Evolutionary conservation across 2,797 vertebrate species (phyloP).

Genomic region (Neoniphon sammara): DNA sequence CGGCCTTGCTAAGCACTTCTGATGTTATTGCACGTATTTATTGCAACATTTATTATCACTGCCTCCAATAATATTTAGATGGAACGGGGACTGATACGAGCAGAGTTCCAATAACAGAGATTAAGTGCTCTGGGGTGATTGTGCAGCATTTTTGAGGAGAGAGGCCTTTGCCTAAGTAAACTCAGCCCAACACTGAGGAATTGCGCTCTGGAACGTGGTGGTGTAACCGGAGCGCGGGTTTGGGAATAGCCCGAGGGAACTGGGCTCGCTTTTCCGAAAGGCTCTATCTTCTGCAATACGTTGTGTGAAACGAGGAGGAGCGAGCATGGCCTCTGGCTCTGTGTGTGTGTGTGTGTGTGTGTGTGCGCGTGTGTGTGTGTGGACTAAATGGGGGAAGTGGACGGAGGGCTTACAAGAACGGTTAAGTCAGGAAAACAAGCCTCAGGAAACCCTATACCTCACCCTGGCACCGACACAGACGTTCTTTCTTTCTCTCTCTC

Average conservation of each 20-base stretch:
- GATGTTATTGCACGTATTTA: constrained; percentile 75
- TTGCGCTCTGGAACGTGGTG: constrained; percentile 74
- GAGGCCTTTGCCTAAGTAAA: constrained; percentile 80
- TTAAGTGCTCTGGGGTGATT: constrained; percentile 77
- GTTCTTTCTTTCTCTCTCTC: constrained; percentile 67
- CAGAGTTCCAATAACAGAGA: constrained; percentile 82
- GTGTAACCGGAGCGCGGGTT: constrained; percentile 78
- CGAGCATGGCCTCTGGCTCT: constrained; percentile 33
- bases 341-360: constrained; percentile 30
- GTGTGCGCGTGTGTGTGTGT: constrained; percentile 45
- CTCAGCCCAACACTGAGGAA: constrained; percentile 70
- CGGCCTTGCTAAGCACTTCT: constrained; percentile 57
- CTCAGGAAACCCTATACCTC: constrained; percentile 78
- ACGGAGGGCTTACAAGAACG: constrained; percentile 74
- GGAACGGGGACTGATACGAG: constrained; percentile 76
- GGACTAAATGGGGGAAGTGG: constrained; percentile 69
- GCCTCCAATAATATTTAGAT: constrained; percentile 82
- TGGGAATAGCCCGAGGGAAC: constrained; percentile 78
- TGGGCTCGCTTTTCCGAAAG: constrained; percentile 77
- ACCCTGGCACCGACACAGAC: constrained; percentile 71
- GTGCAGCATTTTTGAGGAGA: constrained; percentile 67
- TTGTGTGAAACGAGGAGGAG: constrained; percentile 69
- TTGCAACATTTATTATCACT: constrained; percentile 79
- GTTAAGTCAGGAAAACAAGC: constrained; percentile 80
- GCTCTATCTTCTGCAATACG: constrained; percentile 79